Percentiles rank a stretch among this genome's conserved stretches.
Evolutionary conservation across 2,888 invertebrate species (phyloP).

Genomic region (Acrobasis suavella): DNA sequence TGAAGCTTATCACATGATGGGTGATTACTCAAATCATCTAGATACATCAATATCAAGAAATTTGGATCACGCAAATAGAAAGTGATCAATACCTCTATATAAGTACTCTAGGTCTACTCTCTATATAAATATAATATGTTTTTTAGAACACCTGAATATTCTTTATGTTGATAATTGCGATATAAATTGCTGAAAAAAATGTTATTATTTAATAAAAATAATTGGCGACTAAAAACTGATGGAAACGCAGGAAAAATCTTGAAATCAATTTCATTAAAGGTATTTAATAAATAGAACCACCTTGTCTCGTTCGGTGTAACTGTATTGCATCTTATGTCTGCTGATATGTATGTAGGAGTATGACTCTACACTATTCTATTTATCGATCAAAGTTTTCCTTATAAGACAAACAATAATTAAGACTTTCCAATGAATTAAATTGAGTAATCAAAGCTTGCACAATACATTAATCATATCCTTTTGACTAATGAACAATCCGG

Average conservation of each 20-base stretch:
- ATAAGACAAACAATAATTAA: conserved; percentile 26
- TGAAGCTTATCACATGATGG: conserved; percentile 56
- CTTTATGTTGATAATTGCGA: not conserved
- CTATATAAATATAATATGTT: not conserved
- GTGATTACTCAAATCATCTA: conserved; percentile 17
- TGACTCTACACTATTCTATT: not conserved
- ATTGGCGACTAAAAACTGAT: not conserved
- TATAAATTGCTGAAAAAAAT: not conserved
- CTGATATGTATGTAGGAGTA: too few relatives aligned
- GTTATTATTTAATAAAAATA: not conserved
- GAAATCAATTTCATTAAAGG: not conserved
- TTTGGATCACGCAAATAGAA: conserved; percentile 2
- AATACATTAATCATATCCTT: conserved; percentile 37
- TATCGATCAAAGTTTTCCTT: conserved; percentile 25
- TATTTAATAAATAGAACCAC: not conserved
- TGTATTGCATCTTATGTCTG: not conserved
- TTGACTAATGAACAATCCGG: conserved; percentile 68
- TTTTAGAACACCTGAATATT: too few relatives aligned
- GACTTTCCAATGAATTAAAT: conserved; percentile 33
- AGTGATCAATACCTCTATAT: too few relatives aligned
- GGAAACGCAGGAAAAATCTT: not conserved
- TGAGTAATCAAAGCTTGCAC: conserved; percentile 40
- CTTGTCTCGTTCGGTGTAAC: not conserved
- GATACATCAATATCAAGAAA: conserved; percentile 15
- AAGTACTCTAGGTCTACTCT: too few relatives aligned